phyloP scores from a whole-genome alignment of 2,113 vertebrate species.

The human region DNA sequence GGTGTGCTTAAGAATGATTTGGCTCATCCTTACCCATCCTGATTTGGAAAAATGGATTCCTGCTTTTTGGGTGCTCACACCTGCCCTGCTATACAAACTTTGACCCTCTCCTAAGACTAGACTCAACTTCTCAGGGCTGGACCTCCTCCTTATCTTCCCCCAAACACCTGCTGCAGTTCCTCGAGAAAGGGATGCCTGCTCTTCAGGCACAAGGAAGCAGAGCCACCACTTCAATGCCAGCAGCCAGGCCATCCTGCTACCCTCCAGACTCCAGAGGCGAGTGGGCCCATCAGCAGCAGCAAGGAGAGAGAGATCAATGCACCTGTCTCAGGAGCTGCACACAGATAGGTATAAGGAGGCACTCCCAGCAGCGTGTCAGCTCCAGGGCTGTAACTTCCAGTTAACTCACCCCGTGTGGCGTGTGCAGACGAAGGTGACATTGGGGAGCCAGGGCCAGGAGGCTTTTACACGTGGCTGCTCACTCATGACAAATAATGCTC shows the following conservation, averaged over 20 bases:
- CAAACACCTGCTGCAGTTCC: not conserved
- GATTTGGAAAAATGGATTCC: not conserved
- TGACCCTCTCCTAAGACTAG: not conserved
- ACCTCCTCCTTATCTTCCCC: not conserved
- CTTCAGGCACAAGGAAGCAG: not conserved
- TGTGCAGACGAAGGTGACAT: not conserved
- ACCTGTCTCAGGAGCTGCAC: not conserved
- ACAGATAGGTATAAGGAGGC: not conserved
- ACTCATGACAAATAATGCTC: not conserved
- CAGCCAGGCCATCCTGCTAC: not conserved
- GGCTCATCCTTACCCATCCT: not conserved
- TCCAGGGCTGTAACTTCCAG: not conserved
- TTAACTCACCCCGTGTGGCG: accelerated
- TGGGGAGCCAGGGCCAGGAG: not conserved
- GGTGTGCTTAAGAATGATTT: not conserved
- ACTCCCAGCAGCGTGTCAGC: not conserved
- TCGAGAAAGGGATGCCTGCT: not conserved
- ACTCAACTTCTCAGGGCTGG: not conserved
- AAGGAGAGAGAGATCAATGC: not conserved
- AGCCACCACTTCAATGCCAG: not conserved
- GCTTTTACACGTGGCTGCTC: accelerated
- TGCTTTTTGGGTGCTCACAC: not conserved
- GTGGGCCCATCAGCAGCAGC: accelerated
- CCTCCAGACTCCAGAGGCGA: not conserved
- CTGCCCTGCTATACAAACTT: not conserved